A percentile compares a stretch with the other conserved stretches of the same genome.
phyloP scores from a whole-genome alignment of 2,888 invertebrate genomes.

The Dryocosmus kuriphilus region DNA sequence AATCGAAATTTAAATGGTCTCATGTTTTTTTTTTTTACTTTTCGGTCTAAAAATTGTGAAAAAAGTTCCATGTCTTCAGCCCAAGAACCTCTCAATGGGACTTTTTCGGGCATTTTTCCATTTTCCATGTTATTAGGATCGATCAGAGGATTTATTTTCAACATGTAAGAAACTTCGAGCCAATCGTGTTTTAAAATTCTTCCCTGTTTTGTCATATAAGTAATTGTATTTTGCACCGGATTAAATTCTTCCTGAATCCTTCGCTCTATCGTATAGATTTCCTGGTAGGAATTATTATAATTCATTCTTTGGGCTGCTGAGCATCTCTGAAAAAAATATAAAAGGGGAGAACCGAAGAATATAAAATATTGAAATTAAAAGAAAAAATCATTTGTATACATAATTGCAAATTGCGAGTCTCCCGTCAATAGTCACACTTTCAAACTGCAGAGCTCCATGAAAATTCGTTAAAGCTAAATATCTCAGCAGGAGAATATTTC shows the following conservation, averaged over 20 bases:
- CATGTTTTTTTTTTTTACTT: slow-evolving; percentile 76
- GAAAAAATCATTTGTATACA: slow-evolving; percentile 74
- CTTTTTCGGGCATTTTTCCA: slow-evolving; percentile 75
- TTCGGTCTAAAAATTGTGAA: slow-evolving; percentile 82
- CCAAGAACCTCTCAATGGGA: slow-evolving; percentile 80
- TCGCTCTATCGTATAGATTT: slow-evolving; percentile 81
- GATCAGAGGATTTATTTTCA: slow-evolving; percentile 81
- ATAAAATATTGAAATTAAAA: not conserved
- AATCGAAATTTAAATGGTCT: not conserved
- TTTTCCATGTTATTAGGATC: slow-evolving; percentile 63
- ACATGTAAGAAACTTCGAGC: slow-evolving; percentile 80
- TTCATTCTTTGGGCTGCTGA: slow-evolving; percentile 56
- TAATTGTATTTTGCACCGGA: slow-evolving; percentile 80
- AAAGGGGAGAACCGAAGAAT: not conserved
- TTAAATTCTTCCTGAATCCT: slow-evolving; percentile 80
- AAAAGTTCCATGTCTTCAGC: slow-evolving; percentile 81
- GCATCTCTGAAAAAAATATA: slow-evolving; percentile 59
- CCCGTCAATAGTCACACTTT: slow-evolving; percentile 81
- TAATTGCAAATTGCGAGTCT: slow-evolving; percentile 81
- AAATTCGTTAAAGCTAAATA: slow-evolving; percentile 80
- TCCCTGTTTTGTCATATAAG: slow-evolving; percentile 80
- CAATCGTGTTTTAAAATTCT: slow-evolving; percentile 82
- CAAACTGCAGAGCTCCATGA: slow-evolving; percentile 80
- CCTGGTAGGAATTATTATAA: slow-evolving; percentile 73
- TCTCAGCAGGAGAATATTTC: slow-evolving; percentile 81